Conservation (phyloP, 2,113 vertebrate species). For the Pycnonotus jocosus region DNA sequence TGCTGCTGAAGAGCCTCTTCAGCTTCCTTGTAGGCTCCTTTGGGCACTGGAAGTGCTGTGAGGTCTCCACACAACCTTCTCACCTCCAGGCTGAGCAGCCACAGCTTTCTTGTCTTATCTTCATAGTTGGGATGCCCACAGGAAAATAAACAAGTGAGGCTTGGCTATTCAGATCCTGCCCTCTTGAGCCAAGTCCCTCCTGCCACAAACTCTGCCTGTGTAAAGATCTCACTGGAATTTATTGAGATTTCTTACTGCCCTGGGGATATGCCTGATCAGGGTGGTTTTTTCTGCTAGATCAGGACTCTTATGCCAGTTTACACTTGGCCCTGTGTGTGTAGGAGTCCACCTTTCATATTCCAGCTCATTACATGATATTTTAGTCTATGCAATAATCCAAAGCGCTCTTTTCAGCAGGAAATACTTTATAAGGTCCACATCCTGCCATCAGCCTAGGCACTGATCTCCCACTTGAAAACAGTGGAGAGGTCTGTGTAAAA, state of each 20-base stretch:
- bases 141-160: neutral
- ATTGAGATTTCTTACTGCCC: neutral
- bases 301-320: neutral
- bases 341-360: neutral
- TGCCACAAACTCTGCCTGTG: neutral
- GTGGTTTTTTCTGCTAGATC: neutral
- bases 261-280: neutral
- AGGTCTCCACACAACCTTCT: neutral
- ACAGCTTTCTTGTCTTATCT: neutral
- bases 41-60: neutral
- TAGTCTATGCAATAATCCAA: neutral
- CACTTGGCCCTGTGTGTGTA: neutral
- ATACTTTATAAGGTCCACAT: slow-evolving; percentile 43
- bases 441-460: slow-evolving; percentile 24
- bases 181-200: neutral
- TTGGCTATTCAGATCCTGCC: neutral
- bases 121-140: neutral
- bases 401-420: slow-evolving; percentile 33
- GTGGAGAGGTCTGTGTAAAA: slow-evolving; percentile 36
- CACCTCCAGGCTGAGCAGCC: neutral
- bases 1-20: neutral
- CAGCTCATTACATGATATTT: neutral
- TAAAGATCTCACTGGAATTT: neutral
- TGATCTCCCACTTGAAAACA: slow-evolving; percentile 38
- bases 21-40: too few species aligned